phyloP scores from a whole-genome alignment of 2,888 invertebrate genomes.

The Zonitis immaculata region DNA sequence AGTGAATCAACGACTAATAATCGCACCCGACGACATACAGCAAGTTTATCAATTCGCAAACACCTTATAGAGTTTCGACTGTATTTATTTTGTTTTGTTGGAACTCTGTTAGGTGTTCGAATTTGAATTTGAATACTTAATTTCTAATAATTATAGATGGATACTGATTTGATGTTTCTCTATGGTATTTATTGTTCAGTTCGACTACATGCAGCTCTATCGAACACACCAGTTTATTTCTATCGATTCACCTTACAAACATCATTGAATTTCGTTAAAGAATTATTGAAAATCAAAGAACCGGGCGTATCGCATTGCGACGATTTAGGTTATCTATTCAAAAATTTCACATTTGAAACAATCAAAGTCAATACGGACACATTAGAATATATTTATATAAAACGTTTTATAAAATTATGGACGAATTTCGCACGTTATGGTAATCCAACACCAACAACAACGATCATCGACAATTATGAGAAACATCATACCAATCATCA shows the following conservation, averaged over 20 bases:
- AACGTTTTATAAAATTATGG: conserved; percentile 30
- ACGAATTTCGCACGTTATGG: conserved; percentile 35
- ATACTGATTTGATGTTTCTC: not conserved
- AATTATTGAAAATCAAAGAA: conserved; percentile 1
- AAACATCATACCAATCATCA: no score
- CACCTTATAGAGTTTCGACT: no score
- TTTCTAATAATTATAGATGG: not conserved
- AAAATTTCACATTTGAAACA: conserved; percentile 16
- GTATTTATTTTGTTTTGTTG: no score
- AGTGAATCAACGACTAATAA: not conserved
- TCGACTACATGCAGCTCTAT: conserved; percentile 27
- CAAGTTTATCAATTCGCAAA: not conserved
- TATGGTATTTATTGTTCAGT: conserved; percentile 13
- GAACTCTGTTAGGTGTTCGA: no score
- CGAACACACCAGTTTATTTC: conserved; percentile 34
- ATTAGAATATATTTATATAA: conserved; percentile 20
- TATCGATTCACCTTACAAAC: conserved; percentile 35
- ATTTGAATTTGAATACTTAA: no score
- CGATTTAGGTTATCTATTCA: conserved; percentile 31
- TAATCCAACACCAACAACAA: conserved; percentile 24
- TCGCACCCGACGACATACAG: not conserved
- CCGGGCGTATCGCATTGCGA: conserved; percentile 24
- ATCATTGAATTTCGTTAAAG: conserved; percentile 27
- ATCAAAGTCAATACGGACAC: conserved; percentile 13
- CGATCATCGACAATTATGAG: no score